These are phyloP conservation scores for Plebejus argus DNA, from an alignment of 2,888 invertebrate species.

Conservation along the genomic window DNA sequence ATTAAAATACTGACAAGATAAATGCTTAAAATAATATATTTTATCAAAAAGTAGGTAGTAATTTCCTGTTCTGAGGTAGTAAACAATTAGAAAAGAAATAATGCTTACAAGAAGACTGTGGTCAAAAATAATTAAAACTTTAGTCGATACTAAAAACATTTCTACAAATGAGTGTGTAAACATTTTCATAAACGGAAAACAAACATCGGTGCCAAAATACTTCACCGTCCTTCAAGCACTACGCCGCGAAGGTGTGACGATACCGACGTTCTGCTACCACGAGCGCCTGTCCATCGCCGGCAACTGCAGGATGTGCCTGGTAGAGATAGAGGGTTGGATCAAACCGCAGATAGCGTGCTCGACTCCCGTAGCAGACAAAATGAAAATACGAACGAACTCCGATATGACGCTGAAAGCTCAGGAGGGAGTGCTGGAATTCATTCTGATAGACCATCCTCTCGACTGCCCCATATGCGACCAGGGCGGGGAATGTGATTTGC, in stretches of 20 bases:
- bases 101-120: slow-evolving; percentile 10
- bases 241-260: slow-evolving; percentile 52
- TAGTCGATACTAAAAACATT: not conserved
- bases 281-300: slow-evolving; percentile 98
- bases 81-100: not conserved
- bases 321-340: slow-evolving; percentile 96
- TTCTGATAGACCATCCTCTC: slow-evolving; percentile 97
- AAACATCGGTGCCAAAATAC: slow-evolving; percentile 94
- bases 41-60: no score
- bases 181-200: slow-evolving; percentile 97
- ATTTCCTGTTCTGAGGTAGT: no score
- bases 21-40: no score
- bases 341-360: slow-evolving; percentile 99
- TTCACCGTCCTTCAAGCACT: slow-evolving; percentile 92
- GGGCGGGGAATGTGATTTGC: slow-evolving; percentile 94
- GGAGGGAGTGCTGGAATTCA: slow-evolving; percentile 96
- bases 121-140: not conserved
- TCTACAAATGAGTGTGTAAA: slow-evolving; percentile 55
- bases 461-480: slow-evolving; percentile 99
- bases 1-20: no score
- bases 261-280: slow-evolving; percentile 99
- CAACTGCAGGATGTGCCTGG: slow-evolving; percentile 99
- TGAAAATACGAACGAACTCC: slow-evolving; percentile 98
- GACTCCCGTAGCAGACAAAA: slow-evolving; percentile 98
- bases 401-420: slow-evolving; percentile 86